These are phyloP conservation scores for Platynereis dumerilii DNA, from an alignment of 2,888 invertebrate species.

Conservation along the genomic window DNA sequence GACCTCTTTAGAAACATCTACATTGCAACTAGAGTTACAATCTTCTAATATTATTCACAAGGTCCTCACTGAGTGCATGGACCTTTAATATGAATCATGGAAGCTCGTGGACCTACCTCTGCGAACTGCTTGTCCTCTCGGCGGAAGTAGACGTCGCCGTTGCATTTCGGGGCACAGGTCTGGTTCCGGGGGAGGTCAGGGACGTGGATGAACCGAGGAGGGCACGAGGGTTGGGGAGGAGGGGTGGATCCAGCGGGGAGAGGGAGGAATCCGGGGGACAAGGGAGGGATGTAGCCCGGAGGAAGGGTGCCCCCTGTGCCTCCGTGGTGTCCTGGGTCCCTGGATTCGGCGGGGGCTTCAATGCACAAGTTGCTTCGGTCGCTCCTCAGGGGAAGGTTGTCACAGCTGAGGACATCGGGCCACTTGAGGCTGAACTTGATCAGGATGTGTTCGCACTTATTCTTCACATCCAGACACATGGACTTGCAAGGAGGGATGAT, in stretches of 20 bases:
- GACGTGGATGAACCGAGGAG: constrained; percentile 54
- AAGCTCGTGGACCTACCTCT: constrained; percentile 56
- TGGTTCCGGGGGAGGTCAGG: constrained; percentile 46
- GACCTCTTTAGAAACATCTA: too few species aligned
- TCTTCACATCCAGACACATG: constrained; percentile 75
- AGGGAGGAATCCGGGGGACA: constrained; percentile 19
- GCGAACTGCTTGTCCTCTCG: constrained; percentile 74
- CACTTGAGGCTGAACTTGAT: constrained; percentile 71
- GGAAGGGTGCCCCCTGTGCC: neutral
- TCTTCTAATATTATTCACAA: too few species aligned
- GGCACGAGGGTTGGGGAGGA: constrained; percentile 38
- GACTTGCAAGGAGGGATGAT: constrained; percentile 82
- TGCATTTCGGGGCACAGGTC: constrained; percentile 67
- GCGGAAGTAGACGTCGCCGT: constrained; percentile 74
- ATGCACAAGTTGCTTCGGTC: constrained; percentile 73
- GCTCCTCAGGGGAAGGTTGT: constrained; percentile 74
- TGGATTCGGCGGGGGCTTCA: constrained; percentile 66
- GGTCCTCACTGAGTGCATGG: too few species aligned
- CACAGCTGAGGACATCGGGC: constrained; percentile 79
- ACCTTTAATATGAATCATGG: too few species aligned
- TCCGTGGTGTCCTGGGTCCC: constrained; percentile 1
- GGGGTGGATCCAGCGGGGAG: constrained; percentile 1
- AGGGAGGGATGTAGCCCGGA: constrained; percentile 36
- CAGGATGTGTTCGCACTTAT: constrained; percentile 69
- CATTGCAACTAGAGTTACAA: too few species aligned